These are phyloP conservation scores for Phylloscopus whistleri DNA, from an alignment of 2,113 vertebrate genomes.

Conservation along the genomic window DNA sequence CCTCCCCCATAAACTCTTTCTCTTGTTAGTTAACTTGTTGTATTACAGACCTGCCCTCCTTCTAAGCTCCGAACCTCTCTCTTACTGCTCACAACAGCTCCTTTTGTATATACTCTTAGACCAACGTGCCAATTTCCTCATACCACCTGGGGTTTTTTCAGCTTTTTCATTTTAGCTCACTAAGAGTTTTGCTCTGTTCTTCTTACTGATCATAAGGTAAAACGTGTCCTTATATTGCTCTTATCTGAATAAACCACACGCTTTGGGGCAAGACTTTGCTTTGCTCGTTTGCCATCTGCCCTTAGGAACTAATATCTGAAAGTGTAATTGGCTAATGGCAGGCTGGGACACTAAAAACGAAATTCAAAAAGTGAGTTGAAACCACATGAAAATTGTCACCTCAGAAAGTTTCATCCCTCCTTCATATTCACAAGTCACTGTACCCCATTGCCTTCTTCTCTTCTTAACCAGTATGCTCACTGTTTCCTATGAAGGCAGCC, in stretches of 20 bases:
- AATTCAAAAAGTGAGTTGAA: background rate
- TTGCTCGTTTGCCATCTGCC: background rate
- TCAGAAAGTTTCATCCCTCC: background rate
- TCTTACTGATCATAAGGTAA: background rate
- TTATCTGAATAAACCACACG: background rate
- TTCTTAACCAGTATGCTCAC: background rate
- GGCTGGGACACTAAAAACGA: background rate
- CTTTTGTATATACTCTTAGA: background rate
- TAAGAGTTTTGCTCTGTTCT: background rate
- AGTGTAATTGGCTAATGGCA: background rate
- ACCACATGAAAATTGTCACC: background rate
- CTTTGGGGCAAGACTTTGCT: background rate
- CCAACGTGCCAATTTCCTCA: background rate
- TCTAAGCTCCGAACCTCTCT: background rate
- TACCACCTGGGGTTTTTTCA: background rate
- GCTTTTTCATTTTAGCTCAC: background rate
- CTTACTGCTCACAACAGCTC: background rate
- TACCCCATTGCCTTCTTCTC: background rate
- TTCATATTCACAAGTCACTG: background rate
- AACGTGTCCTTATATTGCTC: background rate
- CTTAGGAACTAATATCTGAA: background rate
- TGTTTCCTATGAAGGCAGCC: background rate
- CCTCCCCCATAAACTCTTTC: slow-evolving; percentile 9
- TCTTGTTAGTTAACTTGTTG: background rate
- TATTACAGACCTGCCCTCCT: background rate